phyloP scores from a whole-genome alignment of 2,888 invertebrate species.

The Sialis lutaria region DNA sequence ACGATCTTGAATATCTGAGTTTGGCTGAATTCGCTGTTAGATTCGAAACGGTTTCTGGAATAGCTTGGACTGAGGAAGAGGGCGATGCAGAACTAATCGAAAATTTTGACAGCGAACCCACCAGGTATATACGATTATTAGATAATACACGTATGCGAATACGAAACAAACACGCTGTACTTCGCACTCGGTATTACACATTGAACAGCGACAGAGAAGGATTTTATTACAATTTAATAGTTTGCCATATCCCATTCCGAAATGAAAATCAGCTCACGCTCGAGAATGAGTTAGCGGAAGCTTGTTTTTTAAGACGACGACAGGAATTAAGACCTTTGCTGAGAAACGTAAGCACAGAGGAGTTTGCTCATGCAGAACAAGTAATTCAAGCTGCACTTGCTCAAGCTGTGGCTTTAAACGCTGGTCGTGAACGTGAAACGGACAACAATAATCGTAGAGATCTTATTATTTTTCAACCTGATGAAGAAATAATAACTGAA shows the following conservation, averaged over 20 bases:
- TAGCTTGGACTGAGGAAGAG: no score
- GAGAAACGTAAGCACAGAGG: conserved; percentile 10
- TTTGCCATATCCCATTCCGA: conserved; percentile 7
- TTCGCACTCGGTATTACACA: conserved; percentile 8
- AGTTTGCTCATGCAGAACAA: conserved; percentile 12
- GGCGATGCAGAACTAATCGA: not conserved
- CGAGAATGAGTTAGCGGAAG: conserved; percentile 4
- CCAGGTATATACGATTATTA: conserved; percentile 10
- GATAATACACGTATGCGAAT: conserved; percentile 12
- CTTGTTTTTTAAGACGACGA: conserved; percentile 4
- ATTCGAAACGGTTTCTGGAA: no score
- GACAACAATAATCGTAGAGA: conserved; percentile 2
- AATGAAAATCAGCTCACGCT: conserved; percentile 1
- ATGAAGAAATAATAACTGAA: not conserved
- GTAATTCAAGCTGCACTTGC: conserved; percentile 13
- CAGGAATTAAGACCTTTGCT: conserved; percentile 9
- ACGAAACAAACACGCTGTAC: conserved; percentile 12
- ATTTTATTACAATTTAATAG: conserved; percentile 6
- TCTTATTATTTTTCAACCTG: not conserved
- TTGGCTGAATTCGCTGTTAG: no score
- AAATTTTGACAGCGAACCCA: not conserved
- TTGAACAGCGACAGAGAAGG: conserved; percentile 3
- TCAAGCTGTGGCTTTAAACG: conserved; percentile 8
- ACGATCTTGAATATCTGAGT: no score
- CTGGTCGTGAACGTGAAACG: conserved; percentile 6